These are phyloP conservation scores for Isurus oxyrinchus DNA, from an alignment of 2,113 vertebrate species.

Conservation along the genomic window DNA sequence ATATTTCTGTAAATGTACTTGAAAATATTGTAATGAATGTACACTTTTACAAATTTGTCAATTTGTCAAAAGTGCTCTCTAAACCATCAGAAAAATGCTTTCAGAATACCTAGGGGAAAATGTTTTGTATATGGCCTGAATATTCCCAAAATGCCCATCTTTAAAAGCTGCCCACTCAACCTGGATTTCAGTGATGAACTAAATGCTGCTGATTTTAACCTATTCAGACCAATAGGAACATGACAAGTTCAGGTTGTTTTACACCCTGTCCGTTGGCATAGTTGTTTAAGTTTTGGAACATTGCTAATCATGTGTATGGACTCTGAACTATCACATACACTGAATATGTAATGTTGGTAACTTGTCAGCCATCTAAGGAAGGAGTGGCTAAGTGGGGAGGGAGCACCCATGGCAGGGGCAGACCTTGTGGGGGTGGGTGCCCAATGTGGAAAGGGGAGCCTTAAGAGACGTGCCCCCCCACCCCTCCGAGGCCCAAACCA, in stretches of 20 bases:
- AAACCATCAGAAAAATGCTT: neutral
- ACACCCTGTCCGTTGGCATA: neutral
- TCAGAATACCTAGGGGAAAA: too few species aligned
- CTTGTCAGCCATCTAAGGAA: too few species aligned
- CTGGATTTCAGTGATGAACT: neutral
- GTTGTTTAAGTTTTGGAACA: neutral
- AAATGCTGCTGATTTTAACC: neutral
- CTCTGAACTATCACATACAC: neutral
- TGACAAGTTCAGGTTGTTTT: neutral
- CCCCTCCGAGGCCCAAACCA: too few species aligned
- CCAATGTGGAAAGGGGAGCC: too few species aligned
- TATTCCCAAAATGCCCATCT: neutral
- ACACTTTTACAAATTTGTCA: too few species aligned
- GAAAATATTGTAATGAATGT: neutral
- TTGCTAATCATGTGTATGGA: neutral
- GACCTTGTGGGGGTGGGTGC: too few species aligned
- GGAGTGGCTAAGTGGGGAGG: too few species aligned
- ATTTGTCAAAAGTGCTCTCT: neutral
- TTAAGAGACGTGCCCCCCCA: too few species aligned
- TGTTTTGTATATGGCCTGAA: neutral
- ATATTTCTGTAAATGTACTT: neutral
- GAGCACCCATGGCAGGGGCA: too few species aligned
- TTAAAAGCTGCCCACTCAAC: neutral
- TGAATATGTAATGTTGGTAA: neutral
- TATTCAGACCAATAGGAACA: neutral